Evolutionary conservation across 2,113 vertebrate genomes (phyloP).

Genomic region (Benitochromis conjunctus): DNA sequence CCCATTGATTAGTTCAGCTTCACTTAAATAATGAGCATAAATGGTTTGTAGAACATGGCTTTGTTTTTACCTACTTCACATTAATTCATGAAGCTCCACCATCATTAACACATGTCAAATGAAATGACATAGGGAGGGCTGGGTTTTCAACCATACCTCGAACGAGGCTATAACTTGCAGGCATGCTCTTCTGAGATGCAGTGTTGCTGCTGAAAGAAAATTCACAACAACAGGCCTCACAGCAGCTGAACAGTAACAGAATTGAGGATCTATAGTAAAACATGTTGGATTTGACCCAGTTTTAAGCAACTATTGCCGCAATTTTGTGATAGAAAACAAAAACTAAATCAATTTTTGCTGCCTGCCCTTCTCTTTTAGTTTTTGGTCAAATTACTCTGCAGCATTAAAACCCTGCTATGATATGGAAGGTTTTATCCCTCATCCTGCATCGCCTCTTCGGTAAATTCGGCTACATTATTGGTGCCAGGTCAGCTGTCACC

Average conservation of each 20-base stretch:
- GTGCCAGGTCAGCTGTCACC: constrained; percentile 61
- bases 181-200: constrained; percentile 37
- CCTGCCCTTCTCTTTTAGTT: neutral
- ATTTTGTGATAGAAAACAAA: neutral
- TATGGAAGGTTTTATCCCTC: constrained; percentile 26
- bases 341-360: neutral
- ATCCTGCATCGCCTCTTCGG: constrained; percentile 9
- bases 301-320: neutral
- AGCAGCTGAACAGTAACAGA: constrained; percentile 15
- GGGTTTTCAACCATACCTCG: neutral
- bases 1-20: constrained; percentile 37
- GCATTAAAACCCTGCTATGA: constrained; percentile 16
- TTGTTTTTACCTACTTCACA: constrained; percentile 37
- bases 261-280: constrained; percentile 13
- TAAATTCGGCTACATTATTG: constrained; percentile 44
- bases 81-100: neutral
- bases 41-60: constrained; percentile 20
- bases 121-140: neutral
- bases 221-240: constrained; percentile 12
- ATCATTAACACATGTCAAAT: neutral
- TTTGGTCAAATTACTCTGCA: neutral
- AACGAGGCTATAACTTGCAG: constrained; percentile 54
- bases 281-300: constrained; percentile 6
- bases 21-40: constrained; percentile 33
- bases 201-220: constrained; percentile 36